These are phyloP conservation scores for Periparus ater DNA, from an alignment of 2,797 vertebrate genomes.

Conservation along the genomic window DNA sequence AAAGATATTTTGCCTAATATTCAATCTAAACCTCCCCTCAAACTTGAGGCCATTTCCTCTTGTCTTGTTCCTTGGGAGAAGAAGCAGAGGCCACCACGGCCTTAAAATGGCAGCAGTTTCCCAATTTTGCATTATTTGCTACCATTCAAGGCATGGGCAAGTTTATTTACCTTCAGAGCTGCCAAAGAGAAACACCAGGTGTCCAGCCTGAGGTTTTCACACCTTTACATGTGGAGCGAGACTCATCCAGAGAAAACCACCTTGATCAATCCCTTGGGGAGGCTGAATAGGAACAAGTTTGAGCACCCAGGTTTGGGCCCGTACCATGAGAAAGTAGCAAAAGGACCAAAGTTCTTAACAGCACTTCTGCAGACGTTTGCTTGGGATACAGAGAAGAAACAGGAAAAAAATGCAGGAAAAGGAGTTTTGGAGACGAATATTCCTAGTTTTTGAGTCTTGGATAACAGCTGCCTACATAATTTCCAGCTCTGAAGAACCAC, in stretches of 20 bases:
- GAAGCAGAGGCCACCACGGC: rapidly evolving
- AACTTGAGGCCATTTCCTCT: neutral
- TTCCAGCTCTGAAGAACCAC: neutral
- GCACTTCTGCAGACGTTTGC: neutral
- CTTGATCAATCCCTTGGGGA: rapidly evolving
- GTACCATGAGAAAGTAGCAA: neutral
- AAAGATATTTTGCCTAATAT: neutral
- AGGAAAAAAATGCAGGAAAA: neutral
- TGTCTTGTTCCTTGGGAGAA: neutral
- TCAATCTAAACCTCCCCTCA: neutral
- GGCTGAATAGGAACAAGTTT: rapidly evolving
- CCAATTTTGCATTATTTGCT: neutral
- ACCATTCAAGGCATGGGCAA: rapidly evolving
- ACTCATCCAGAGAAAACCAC: neutral
- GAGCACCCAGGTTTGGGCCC: neutral
- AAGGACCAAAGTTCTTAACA: neutral
- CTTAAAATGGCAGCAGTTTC: neutral
- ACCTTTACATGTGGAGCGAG: rapidly evolving
- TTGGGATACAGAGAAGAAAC: neutral
- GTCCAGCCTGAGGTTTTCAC: neutral
- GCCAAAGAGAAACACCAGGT: neutral
- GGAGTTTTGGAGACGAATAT: neutral
- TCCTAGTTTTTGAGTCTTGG: neutral
- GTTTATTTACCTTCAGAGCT: neutral
- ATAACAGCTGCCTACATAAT: neutral